A percentile compares a stretch with the other conserved stretches of the same genome.
Evolutionary conservation across 2,888 invertebrate species (phyloP).

Genomic region (Cerastis rubricosa): DNA sequence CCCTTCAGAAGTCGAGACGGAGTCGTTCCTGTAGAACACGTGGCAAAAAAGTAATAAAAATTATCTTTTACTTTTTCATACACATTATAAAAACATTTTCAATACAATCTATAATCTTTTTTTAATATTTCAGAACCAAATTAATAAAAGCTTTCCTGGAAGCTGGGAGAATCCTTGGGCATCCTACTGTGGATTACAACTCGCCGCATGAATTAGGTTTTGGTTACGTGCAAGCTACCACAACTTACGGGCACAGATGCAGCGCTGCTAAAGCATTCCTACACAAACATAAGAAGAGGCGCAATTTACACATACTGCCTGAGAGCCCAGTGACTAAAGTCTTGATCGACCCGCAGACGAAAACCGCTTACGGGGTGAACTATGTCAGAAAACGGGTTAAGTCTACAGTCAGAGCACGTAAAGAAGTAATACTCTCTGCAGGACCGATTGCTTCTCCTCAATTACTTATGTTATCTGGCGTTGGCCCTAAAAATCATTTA

Average conservation of each 20-base stretch:
- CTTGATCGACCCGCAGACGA: conserved; percentile 91
- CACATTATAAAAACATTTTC: not conserved
- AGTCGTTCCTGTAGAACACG: conserved; percentile 91
- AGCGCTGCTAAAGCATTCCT: conserved; percentile 93
- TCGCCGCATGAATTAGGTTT: conserved; percentile 92
- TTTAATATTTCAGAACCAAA: conserved; percentile 79
- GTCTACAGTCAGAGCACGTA: conserved; percentile 91
- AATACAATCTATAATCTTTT: not conserved
- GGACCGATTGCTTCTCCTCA: conserved; percentile 98
- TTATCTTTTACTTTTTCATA: not conserved
- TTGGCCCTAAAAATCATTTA: conserved; percentile 90
- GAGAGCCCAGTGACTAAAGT: conserved; percentile 92
- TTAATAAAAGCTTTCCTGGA: conserved; percentile 89
- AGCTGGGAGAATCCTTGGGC: conserved; percentile 92
- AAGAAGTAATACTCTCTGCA: conserved; percentile 96
- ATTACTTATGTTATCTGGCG: conserved; percentile 96
- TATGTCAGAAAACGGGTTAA: conserved; percentile 89
- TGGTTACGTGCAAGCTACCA: conserved; percentile 92
- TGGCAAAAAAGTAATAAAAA: conserved; percentile 83
- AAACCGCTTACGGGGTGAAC: conserved; percentile 93
- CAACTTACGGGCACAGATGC: conserved; percentile 91
- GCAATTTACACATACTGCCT: conserved; percentile 93
- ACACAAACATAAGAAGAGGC: conserved; percentile 90
- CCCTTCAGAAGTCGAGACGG: conserved; percentile 92
- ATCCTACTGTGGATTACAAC: conserved; percentile 93